Percentiles rank a stretch among this genome's conserved stretches.
These are phyloP conservation scores for Delia radicum DNA, from an alignment of 1,140 invertebrate species.

Conservation along the genomic window DNA sequence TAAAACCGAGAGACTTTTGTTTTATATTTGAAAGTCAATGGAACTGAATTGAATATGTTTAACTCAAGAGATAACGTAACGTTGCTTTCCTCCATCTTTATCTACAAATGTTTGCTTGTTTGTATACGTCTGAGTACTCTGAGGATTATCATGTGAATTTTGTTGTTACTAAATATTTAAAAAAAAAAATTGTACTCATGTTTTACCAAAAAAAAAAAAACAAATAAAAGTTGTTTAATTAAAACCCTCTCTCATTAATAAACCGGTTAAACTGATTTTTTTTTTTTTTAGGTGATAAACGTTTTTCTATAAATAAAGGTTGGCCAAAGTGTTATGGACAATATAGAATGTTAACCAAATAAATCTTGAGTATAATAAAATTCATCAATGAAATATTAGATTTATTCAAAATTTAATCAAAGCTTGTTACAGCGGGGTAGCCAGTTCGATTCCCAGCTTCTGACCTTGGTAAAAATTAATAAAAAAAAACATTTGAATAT, in stretches of 20 bases:
- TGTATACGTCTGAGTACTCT: not conserved
- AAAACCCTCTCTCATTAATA: not conserved
- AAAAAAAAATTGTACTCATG: not conserved
- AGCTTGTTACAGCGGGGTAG: no score
- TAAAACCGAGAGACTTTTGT: not conserved
- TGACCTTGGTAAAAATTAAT: no score
- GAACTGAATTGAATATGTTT: not conserved
- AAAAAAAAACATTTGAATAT: no score
- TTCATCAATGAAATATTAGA: no score
- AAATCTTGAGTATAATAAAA: no score
- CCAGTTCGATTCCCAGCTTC: no score
- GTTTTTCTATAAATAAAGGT: no score
- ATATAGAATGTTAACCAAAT: no score
- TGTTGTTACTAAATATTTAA: not conserved
- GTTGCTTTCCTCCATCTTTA: not conserved
- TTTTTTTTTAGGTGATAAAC: not conserved
- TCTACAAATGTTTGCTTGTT: not conserved
- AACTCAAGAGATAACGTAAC: conserved; percentile 9
- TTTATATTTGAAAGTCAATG: not conserved
- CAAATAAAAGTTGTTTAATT: not conserved
- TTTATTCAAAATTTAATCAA: no score
- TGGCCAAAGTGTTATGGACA: no score
- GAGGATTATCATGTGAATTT: not conserved
- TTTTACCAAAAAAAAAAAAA: conserved; percentile 17
- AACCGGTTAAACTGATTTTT: conserved; percentile 16